Percentiles rank a stretch among this genome's conserved stretches.
Conservation (phyloP, 2,797 vertebrate genomes). For the Trematomus bernacchii region DNA sequence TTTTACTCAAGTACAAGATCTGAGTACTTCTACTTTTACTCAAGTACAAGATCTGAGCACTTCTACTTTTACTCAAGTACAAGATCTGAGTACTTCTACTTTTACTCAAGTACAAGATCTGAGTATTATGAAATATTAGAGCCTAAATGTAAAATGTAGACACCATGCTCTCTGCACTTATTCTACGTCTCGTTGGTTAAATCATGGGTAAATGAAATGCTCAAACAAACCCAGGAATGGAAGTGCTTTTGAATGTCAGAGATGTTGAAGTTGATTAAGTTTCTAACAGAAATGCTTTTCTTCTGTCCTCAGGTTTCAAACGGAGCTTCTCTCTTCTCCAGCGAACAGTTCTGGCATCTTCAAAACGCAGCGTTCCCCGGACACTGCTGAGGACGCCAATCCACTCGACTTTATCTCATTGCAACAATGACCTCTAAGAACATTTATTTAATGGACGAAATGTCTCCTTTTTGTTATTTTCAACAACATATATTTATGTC, state of each 20-base stretch:
- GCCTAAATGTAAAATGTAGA: too few species aligned
- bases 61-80: too few species aligned
- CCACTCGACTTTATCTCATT: constrained; percentile 57
- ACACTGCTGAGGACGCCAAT: constrained; percentile 53
- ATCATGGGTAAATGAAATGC: too few species aligned
- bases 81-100: too few species aligned
- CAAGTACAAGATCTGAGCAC: too few species aligned
- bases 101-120: too few species aligned
- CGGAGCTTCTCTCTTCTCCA: constrained; percentile 37
- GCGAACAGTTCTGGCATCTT: constrained; percentile 62
- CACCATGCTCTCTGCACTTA: too few species aligned
- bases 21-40: too few species aligned
- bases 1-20: too few species aligned
- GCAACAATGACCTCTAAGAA: constrained; percentile 64
- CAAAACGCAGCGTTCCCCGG: constrained; percentile 54
- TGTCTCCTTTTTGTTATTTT: constrained; percentile 51
- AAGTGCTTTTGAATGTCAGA: neutral
- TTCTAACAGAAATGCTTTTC: constrained; percentile 30
- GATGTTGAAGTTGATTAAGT: neutral
- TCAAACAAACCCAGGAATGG: neutral
- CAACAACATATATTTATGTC: constrained; percentile 53
- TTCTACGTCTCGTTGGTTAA: too few species aligned
- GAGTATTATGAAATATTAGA: too few species aligned
- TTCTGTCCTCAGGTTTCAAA: constrained; percentile 65
- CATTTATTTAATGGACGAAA: constrained; percentile 27